phyloP scores from a whole-genome alignment of 2,113 vertebrate genomes.

The Grammomys surdaster region DNA sequence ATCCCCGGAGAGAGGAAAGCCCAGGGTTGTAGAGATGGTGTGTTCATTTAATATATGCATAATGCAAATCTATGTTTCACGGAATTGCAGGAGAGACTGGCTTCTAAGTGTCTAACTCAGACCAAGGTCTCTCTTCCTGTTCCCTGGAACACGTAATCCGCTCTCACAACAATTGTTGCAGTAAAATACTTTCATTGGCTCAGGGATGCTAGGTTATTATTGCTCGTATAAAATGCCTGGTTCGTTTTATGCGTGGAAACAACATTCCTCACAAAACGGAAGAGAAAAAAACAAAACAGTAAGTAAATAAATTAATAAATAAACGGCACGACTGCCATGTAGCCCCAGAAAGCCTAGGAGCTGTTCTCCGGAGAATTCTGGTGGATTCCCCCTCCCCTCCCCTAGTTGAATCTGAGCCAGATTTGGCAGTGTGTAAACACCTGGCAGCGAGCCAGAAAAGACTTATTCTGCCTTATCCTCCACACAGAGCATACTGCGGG shows the following conservation, averaged over 20 bases:
- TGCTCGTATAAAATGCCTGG: slow-evolving; percentile 88
- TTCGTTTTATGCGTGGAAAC: slow-evolving; percentile 87
- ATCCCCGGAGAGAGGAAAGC: slow-evolving; percentile 50
- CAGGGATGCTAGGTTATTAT: slow-evolving; percentile 84
- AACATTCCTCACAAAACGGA: slow-evolving; percentile 84
- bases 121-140: slow-evolving; percentile 62
- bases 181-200: slow-evolving; percentile 88
- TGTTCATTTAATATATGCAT: background rate
- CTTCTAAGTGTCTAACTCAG: slow-evolving; percentile 76
- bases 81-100: background rate
- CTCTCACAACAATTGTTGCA: slow-evolving; percentile 82
- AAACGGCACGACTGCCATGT: slow-evolving; percentile 81
- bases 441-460: slow-evolving; percentile 87
- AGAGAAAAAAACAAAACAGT: background rate
- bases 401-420: slow-evolving; percentile 86
- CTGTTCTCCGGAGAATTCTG: slow-evolving; percentile 77
- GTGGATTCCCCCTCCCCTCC: slow-evolving; percentile 83
- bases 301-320: background rate
- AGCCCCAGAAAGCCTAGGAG: slow-evolving; percentile 71
- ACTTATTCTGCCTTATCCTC: slow-evolving; percentile 85
- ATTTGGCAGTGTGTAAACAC: slow-evolving; percentile 89
- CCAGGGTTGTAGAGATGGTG: slow-evolving; percentile 39
- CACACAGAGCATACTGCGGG: slow-evolving; percentile 82
- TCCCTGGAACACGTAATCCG: slow-evolving; percentile 68
- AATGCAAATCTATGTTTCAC: background rate